Percentiles rank a stretch among this genome's conserved stretches.
These are phyloP conservation scores for Spisula solida DNA, from an alignment of 2,888 invertebrate genomes.

Conservation along the genomic window DNA sequence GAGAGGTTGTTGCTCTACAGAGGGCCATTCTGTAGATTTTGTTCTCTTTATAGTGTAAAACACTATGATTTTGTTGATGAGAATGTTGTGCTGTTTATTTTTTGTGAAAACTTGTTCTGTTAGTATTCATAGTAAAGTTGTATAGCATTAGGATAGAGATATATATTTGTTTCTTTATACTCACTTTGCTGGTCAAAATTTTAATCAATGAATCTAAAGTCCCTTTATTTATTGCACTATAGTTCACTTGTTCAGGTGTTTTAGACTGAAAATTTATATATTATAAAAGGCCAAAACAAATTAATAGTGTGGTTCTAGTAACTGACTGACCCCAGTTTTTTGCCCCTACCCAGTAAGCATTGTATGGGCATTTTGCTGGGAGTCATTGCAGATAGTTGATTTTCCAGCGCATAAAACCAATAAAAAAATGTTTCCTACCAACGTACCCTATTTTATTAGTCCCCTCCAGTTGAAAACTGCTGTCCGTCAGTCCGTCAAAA, in stretches of 20 bases:
- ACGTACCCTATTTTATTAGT: too few species aligned
- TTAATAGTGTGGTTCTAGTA: background rate
- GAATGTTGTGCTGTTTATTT: too few species aligned
- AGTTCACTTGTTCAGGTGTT: too few species aligned
- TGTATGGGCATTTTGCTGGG: background rate
- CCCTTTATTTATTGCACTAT: background rate
- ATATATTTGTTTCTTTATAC: background rate
- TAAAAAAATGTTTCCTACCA: too few species aligned
- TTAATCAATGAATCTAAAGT: background rate
- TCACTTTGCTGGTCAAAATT: slow-evolving; percentile 13
- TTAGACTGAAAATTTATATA: background rate
- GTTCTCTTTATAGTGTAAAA: too few species aligned
- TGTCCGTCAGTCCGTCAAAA: too few species aligned
- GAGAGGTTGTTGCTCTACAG: too few species aligned
- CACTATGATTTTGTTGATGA: too few species aligned
- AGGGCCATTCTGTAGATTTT: too few species aligned
- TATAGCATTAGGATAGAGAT: background rate
- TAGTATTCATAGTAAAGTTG: background rate
- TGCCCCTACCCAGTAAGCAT: background rate
- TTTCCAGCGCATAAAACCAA: background rate
- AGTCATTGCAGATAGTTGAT: background rate
- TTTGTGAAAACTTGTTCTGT: too few species aligned
- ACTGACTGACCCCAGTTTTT: background rate
- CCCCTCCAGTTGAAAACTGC: too few species aligned
- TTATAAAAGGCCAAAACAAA: background rate